Evolutionary conservation across 1,140 invertebrate genomes (phyloP).

Genomic region (Zaprionus capensis): DNA sequence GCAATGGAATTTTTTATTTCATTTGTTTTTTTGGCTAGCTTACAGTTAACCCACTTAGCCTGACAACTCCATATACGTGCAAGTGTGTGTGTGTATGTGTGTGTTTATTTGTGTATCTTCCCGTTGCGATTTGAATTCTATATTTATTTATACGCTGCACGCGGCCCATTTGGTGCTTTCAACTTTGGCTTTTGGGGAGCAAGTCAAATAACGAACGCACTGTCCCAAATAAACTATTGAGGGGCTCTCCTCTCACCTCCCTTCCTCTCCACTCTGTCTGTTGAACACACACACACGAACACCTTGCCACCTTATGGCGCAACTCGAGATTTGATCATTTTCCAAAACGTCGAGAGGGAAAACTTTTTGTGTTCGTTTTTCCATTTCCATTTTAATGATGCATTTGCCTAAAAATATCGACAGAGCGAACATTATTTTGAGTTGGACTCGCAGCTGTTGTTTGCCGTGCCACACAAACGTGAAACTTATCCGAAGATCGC

Average conservation of each 20-base stretch:
- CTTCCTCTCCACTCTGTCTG: not conserved
- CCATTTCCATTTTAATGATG: conserved; percentile 30
- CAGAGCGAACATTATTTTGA: conserved; percentile 38
- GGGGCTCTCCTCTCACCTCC: not conserved
- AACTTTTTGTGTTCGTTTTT: conserved; percentile 21
- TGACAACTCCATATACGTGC: not conserved
- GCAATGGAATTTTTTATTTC: conserved; percentile 30
- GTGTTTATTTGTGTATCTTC: conserved; percentile 4
- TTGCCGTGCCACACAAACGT: conserved; percentile 14
- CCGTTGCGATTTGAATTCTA: conserved; percentile 9
- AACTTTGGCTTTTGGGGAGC: conserved; percentile 48
- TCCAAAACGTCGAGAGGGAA: conserved; percentile 15
- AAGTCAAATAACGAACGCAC: conserved; percentile 14
- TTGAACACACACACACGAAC: conserved; percentile 9
- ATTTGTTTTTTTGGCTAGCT: conserved; percentile 9
- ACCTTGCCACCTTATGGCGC: conserved; percentile 47
- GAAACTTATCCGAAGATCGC: conserved; percentile 20
- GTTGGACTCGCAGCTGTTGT: conserved; percentile 57
- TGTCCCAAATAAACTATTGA: not conserved
- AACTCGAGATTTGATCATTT: conserved; percentile 48
- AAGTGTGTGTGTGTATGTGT: not conserved
- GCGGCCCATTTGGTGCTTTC: conserved; percentile 41
- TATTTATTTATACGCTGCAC: conserved; percentile 41
- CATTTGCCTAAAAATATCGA: conserved; percentile 58
- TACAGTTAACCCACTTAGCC: conserved; percentile 7